phyloP scores from a whole-genome alignment of 2,113 vertebrate genomes.

The Oncorhynchus nerka region DNA sequence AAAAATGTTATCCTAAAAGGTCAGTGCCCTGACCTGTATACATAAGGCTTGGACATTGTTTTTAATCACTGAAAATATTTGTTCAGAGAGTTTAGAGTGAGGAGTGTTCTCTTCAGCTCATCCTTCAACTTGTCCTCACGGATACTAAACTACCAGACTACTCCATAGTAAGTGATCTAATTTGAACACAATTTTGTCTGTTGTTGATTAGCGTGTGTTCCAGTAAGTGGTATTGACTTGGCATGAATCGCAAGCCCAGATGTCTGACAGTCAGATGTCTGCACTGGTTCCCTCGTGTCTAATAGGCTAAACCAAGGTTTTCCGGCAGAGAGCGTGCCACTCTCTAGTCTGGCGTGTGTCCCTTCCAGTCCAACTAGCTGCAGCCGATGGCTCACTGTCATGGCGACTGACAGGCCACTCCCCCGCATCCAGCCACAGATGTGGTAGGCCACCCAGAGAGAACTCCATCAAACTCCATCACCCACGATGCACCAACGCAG shows the following conservation, averaged over 20 bases:
- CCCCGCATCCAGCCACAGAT: slow-evolving; percentile 43
- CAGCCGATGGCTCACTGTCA: slow-evolving; percentile 34
- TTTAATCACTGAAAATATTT: not conserved
- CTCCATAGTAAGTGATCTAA: not conserved
- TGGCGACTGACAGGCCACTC: slow-evolving; percentile 40
- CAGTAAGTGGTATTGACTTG: slow-evolving; percentile 26
- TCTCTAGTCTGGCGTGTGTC: slow-evolving; percentile 46
- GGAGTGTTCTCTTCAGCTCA: not conserved
- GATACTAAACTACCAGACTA: not conserved
- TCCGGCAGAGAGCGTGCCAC: slow-evolving; percentile 30
- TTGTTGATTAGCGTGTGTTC: slow-evolving; percentile 43
- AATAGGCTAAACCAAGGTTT: slow-evolving; percentile 15
- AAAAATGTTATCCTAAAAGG: not conserved
- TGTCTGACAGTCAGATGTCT: slow-evolving; percentile 40
- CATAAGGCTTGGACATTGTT: not conserved
- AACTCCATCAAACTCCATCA: slow-evolving; percentile 30
- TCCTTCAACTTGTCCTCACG: slow-evolving; percentile 20
- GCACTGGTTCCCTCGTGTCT: slow-evolving; percentile 7
- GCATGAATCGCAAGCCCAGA: slow-evolving; percentile 39
- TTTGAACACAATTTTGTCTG: slow-evolving; percentile 24
- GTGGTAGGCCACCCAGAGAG: slow-evolving; percentile 61
- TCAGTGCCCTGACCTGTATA: not conserved
- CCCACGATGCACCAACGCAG: slow-evolving; percentile 16
- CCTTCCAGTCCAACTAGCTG: slow-evolving; percentile 26
- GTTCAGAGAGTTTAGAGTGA: not conserved